Percentiles rank a stretch among this genome's conserved stretches.
Conservation (phyloP, 2,797 vertebrate species). For the Spheniscus humboldti region DNA sequence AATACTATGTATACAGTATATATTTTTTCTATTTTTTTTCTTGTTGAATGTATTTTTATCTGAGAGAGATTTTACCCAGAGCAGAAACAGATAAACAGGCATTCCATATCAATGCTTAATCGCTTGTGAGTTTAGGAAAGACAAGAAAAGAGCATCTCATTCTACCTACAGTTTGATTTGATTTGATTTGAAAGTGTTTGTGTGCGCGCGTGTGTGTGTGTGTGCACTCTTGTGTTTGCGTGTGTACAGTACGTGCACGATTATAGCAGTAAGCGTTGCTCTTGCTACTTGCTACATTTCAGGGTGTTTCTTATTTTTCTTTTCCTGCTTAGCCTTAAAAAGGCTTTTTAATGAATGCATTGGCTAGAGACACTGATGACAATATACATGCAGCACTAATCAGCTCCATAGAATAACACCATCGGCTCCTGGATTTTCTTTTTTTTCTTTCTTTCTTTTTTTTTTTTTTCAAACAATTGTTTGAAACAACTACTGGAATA, state of each 20-base stretch:
- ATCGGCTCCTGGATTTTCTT: constrained; percentile 65
- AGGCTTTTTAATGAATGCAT: constrained; percentile 71
- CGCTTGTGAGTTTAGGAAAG: constrained; percentile 71
- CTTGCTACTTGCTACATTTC: constrained; percentile 74
- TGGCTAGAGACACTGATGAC: constrained; percentile 73
- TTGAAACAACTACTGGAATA: constrained; percentile 86
- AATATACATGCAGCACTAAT: constrained; percentile 73
- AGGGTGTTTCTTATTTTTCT: constrained; percentile 69
- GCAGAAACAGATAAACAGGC: constrained; percentile 82
- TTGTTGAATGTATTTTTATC: constrained; percentile 95
- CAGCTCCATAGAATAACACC: constrained; percentile 55
- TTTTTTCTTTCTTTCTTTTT: background rate
- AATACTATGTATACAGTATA: constrained; percentile 78
- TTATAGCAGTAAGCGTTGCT: constrained; percentile 71
- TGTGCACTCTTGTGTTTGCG: constrained; percentile 55
- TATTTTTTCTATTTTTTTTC: constrained; percentile 81
- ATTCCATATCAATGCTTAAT: constrained; percentile 83
- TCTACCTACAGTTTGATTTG: constrained; percentile 77
- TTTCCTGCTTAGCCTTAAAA: constrained; percentile 72
- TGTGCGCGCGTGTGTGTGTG: constrained; percentile 1
- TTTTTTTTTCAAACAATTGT: constrained; percentile 69
- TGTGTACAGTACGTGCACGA: constrained; percentile 40
- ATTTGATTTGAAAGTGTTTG: constrained; percentile 68
- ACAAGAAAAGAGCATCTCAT: constrained; percentile 79
- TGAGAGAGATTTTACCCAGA: constrained; percentile 82